Conservation (phyloP, 2,797 vertebrate genomes). For the Aerospiza tachiro region DNA sequence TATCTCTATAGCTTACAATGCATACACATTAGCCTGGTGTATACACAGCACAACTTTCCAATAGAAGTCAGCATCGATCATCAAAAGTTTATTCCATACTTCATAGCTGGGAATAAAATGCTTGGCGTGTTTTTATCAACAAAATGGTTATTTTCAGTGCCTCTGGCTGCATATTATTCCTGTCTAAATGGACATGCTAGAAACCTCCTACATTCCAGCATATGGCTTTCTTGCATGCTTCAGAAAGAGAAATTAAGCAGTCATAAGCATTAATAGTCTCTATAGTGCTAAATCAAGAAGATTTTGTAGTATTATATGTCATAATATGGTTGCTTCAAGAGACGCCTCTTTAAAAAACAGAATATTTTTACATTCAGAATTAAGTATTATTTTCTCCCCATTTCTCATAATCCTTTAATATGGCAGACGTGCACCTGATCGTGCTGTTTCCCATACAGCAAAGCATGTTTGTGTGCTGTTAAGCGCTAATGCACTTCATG, state of each 20-base stretch:
- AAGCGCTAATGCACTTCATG: background rate
- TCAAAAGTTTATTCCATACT: slow-evolving; percentile 22
- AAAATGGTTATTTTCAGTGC: background rate
- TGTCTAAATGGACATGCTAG: slow-evolving; percentile 36
- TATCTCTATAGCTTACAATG: slow-evolving; percentile 7
- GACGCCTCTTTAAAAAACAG: background rate
- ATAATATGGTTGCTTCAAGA: background rate
- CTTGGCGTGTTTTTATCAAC: slow-evolving; percentile 2
- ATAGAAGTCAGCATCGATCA: background rate
- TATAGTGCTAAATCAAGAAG: background rate
- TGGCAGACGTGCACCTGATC: background rate
- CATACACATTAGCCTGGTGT: slow-evolving; percentile 5
- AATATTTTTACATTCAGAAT: slow-evolving; percentile 35
- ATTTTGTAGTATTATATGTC: background rate
- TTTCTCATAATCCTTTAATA: slow-evolving; percentile 25
- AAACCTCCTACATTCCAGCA: slow-evolving; percentile 22
- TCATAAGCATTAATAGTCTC: slow-evolving; percentile 6
- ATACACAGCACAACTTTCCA: background rate
- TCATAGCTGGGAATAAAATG: slow-evolving; percentile 15
- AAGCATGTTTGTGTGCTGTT: background rate
- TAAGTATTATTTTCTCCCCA: slow-evolving; percentile 5
- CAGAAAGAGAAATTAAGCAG: slow-evolving; percentile 23
- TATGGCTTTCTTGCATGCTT: background rate
- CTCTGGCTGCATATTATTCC: slow-evolving; percentile 34
- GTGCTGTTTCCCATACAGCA: background rate